Evolutionary conservation across 1,140 invertebrate species (phyloP).

Genomic region (Lucilia cuprina): DNA sequence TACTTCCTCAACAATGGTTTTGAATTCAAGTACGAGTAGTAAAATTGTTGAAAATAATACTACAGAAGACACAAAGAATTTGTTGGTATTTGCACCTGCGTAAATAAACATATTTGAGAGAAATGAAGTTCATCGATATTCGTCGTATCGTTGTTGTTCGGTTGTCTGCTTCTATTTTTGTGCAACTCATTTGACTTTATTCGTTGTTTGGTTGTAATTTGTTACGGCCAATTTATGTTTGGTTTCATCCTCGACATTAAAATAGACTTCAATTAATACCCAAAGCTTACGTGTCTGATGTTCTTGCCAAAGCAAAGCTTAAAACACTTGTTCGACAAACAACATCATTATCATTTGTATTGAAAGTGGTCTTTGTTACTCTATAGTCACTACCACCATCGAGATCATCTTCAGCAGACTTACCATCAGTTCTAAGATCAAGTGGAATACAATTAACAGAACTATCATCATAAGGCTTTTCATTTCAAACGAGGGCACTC

Average conservation of each 20-base stretch:
- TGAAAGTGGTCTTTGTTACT: too few relatives aligned
- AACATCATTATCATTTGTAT: not conserved
- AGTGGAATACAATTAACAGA: not conserved
- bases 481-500: not conserved
- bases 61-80: not conserved
- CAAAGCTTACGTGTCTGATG: not conserved
- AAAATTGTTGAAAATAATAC: too few relatives aligned
- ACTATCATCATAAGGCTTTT: not conserved
- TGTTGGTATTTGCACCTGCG: constrained; percentile 10
- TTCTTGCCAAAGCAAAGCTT: not conserved
- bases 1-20: not conserved
- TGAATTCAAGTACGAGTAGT: too few relatives aligned
- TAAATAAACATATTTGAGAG: not conserved
- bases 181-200: not conserved
- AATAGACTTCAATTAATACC: not conserved
- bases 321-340: not conserved
- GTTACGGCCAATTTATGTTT: constrained; percentile 5
- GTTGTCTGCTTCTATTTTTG: too few relatives aligned
- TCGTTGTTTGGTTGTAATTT: not conserved
- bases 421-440: not conserved
- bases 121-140: not conserved
- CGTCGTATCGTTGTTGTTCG: not conserved
- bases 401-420: not conserved
- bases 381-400: not conserved
- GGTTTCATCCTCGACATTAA: not conserved